Evolutionary conservation across 2,888 invertebrate species (phyloP).

Genomic region (Choreutis nemorana): DNA sequence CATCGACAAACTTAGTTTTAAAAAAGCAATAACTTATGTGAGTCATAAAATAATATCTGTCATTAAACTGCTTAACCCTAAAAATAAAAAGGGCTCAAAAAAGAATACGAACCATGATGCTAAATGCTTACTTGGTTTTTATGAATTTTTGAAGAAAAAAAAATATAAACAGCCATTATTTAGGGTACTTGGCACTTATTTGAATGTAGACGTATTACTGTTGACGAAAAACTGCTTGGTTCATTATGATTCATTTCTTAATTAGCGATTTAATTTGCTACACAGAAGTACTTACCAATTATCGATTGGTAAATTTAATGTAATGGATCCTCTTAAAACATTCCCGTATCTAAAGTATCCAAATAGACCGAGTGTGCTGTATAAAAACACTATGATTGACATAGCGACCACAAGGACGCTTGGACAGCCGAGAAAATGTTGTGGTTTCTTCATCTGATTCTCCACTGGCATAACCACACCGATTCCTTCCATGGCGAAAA

Average conservation of each 20-base stretch:
- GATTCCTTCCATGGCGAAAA: conserved; percentile 97
- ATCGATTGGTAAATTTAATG: conserved; percentile 80
- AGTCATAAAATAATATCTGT: too few species aligned
- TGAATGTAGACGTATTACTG: too few species aligned
- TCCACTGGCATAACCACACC: conserved; percentile 93
- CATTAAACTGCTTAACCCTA: too few species aligned
- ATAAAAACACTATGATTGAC: conserved; percentile 79
- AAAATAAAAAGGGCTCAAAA: background rate
- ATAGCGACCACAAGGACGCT: conserved; percentile 90
- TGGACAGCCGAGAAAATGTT: conserved; percentile 79
- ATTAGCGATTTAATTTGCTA: too few species aligned
- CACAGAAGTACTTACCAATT: conserved; percentile 68
- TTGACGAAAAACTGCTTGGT: too few species aligned
- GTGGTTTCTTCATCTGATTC: conserved; percentile 86
- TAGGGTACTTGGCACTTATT: too few species aligned
- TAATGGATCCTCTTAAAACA: conserved; percentile 76
- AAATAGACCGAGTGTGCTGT: conserved; percentile 84
- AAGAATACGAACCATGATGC: too few species aligned
- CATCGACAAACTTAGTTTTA: background rate
- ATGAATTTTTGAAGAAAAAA: too few species aligned
- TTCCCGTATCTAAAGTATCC: conserved; percentile 89
- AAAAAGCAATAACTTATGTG: too few species aligned
- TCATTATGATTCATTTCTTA: too few species aligned
- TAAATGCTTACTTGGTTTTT: too few species aligned
- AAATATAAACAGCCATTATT: too few species aligned